Evolutionary conservation across 1,140 invertebrate genomes (phyloP).

Genomic region (Galendromus occidentalis): DNA sequence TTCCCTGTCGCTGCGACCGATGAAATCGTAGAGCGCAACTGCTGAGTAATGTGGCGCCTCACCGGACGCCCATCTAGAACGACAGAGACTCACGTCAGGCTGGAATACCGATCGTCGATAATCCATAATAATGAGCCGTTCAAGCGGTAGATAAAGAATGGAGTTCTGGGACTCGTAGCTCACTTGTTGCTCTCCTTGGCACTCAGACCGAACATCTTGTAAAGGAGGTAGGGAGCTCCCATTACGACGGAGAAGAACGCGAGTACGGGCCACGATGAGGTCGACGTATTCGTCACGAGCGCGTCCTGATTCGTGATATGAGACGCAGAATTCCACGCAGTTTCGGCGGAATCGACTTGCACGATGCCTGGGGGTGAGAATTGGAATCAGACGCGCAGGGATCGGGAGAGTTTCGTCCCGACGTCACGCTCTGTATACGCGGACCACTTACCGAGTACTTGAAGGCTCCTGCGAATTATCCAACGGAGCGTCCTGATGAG

Average conservation of each 20-base stretch:
- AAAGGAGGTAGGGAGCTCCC: slow-evolving; percentile 73
- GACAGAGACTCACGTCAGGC: too few relatives aligned
- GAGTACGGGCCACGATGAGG: slow-evolving; percentile 36
- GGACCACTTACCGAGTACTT: slow-evolving; percentile 35
- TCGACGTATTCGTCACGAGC: slow-evolving; percentile 14
- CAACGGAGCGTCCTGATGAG: slow-evolving; percentile 54
- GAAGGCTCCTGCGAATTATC: slow-evolving; percentile 49
- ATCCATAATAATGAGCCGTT: too few relatives aligned
- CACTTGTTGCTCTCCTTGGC: slow-evolving; percentile 22
- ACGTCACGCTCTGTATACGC: too few relatives aligned
- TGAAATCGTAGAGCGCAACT: slow-evolving; percentile 52
- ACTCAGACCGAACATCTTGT: slow-evolving; percentile 49
- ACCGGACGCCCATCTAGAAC: slow-evolving; percentile 37
- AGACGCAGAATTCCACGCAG: slow-evolving; percentile 25
- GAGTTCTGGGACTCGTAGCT: background rate
- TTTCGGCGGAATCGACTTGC: slow-evolving; percentile 31
- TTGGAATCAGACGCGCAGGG: slow-evolving; percentile 18
- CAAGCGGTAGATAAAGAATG: slow-evolving; percentile 17
- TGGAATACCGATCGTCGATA: too few relatives aligned
- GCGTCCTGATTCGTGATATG: slow-evolving; percentile 15
- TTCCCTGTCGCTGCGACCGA: slow-evolving; percentile 46
- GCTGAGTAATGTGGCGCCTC: slow-evolving; percentile 44
- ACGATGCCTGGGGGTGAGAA: slow-evolving; percentile 29
- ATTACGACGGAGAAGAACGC: slow-evolving; percentile 67
- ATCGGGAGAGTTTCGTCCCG: too few relatives aligned